Conservation (phyloP, 2,797 vertebrate species). For the Anas bahamensis region DNA sequence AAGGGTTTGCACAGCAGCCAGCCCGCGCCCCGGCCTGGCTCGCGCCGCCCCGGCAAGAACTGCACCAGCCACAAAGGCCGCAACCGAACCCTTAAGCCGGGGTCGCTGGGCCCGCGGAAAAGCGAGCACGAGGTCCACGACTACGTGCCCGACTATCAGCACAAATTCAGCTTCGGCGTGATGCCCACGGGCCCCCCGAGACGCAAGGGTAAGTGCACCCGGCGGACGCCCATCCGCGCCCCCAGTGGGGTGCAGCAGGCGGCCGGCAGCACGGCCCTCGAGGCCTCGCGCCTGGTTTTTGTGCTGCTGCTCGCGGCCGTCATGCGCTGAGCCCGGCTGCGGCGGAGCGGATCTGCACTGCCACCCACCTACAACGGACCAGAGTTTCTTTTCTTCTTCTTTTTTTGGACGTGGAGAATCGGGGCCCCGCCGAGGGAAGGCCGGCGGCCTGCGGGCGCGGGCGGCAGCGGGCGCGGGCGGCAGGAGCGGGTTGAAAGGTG, state of each 20-base stretch:
- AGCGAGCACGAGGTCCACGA: constrained; percentile 89
- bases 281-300: constrained; percentile 78
- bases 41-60: constrained; percentile 89
- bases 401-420: constrained; percentile 70
- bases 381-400: constrained; percentile 77
- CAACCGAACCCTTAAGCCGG: constrained; percentile 75
- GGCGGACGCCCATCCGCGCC: constrained; percentile 90
- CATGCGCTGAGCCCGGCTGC: constrained; percentile 86
- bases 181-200: constrained; percentile 87
- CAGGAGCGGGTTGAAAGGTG: constrained; percentile 50
- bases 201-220: constrained; percentile 94
- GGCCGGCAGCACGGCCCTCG: constrained; percentile 77
- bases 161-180: constrained; percentile 86
- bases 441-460: constrained; percentile 50
- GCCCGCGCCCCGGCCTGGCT: constrained; percentile 78
- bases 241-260: constrained; percentile 97
- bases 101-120: constrained; percentile 79
- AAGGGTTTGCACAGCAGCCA: constrained; percentile 80
- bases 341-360: constrained; percentile 80
- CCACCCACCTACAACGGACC: constrained; percentile 78
- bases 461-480: constrained; percentile 59
- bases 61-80: constrained; percentile 91
- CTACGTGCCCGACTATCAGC: constrained; percentile 91
- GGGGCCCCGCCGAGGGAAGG: constrained; percentile 72
- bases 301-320: constrained; percentile 85